Conservation (phyloP, 2,888 invertebrate genomes). For the Apodemia duryi region DNA sequence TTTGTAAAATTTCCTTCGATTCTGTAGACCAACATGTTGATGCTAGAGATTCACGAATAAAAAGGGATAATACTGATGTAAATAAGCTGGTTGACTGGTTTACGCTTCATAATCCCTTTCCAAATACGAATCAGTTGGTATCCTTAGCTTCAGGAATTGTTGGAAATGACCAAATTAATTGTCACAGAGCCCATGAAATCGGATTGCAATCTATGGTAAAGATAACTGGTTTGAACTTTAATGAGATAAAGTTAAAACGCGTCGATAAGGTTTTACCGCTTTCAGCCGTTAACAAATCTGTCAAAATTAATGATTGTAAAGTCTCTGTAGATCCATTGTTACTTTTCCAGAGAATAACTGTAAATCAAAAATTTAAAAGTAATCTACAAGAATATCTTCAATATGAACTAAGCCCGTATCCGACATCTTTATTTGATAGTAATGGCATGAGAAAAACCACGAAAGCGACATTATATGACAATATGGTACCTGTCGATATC, state of each 20-base stretch:
- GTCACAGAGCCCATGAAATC: conserved; percentile 36
- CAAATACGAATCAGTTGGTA: conserved; percentile 29
- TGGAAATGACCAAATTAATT: conserved; percentile 36
- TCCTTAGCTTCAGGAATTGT: conserved; percentile 34
- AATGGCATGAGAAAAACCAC: conserved; percentile 36
- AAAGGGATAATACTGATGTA: conserved; percentile 30
- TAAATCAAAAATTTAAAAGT: conserved; percentile 32
- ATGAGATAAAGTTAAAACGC: no score
- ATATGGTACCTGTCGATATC: conserved; percentile 27
- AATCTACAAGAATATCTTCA: conserved; percentile 33
- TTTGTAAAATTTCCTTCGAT: conserved; percentile 29
- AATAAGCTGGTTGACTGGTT: conserved; percentile 31
- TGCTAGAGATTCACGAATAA: conserved; percentile 28
- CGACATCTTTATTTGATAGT: conserved; percentile 34
- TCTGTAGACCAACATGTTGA: conserved; percentile 32
- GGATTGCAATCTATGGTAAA: conserved; percentile 26
- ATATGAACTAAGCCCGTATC: conserved; percentile 35
- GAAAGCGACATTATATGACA: conserved; percentile 36
- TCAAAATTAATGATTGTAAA: no score
- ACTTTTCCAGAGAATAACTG: conserved; percentile 12
- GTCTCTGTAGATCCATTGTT: no score
- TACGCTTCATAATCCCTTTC: conserved; percentile 31
- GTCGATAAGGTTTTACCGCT: no score
- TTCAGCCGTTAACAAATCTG: no score
- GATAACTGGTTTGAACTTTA: conserved; percentile 23